phyloP scores from a whole-genome alignment of 2,797 vertebrate species.

The Sandelia bainsii region DNA sequence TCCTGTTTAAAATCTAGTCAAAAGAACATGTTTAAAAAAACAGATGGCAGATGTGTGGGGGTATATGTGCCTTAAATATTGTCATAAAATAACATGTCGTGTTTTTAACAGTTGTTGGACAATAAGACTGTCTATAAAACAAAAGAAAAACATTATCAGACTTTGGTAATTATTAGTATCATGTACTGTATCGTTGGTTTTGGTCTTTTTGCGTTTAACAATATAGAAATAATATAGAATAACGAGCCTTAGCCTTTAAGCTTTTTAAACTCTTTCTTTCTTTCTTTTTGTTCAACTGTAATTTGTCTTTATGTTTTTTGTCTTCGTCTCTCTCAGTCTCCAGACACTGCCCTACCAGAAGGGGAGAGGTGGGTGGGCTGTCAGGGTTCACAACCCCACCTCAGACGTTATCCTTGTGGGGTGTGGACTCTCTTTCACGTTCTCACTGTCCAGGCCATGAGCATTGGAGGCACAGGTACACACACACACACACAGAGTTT shows the following conservation, averaged over 20 bases:
- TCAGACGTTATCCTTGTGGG: constrained; percentile 92
- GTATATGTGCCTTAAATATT: too few relatives aligned
- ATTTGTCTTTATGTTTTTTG: constrained; percentile 30
- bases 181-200: neutral
- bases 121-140: neutral
- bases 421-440: constrained; percentile 94
- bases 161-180: too few relatives aligned
- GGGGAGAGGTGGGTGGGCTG: constrained; percentile 90
- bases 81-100: too few relatives aligned
- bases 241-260: neutral
- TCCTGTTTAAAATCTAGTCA: too few relatives aligned
- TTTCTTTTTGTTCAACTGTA: neutral
- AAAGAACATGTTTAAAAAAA: too few relatives aligned
- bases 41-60: too few relatives aligned
- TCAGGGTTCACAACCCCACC: constrained; percentile 88
- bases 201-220: constrained; percentile 1
- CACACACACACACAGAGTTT: constrained; percentile 39
- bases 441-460: constrained; percentile 87
- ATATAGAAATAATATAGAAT: neutral
- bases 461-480: constrained; percentile 59
- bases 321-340: constrained; percentile 69
- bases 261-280: neutral
- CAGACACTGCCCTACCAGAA: constrained; percentile 80
- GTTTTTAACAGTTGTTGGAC: neutral
- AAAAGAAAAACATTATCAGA: neutral